Base-by-base conservation (phyloP, 1,140 invertebrate genomes). In the Leptestheria dahalacensis region DNA sequence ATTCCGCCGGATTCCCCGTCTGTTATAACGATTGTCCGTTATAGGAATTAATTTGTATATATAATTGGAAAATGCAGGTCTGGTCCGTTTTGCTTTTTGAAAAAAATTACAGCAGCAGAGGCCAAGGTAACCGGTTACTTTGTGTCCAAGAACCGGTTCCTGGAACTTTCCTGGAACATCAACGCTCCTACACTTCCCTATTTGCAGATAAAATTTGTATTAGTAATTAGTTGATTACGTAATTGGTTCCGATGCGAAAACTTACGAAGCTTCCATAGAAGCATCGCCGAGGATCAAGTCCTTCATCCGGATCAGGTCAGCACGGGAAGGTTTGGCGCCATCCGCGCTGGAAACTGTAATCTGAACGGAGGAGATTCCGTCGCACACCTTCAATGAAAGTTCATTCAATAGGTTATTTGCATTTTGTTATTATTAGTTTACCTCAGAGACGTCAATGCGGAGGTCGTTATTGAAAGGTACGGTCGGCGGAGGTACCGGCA, bases 231-330 rank as follows among this genome's bases (percentile, higher is more conserved):
- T 9, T 41, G 15, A 9, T 9, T 41, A 41, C 15, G 15, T 41
- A 41, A 9, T 9, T 41, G 6, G 15, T 41, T 41, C 15, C 33
- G 33, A 33, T 9, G 11, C 0, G 9, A 15, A 12, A 12, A 74
- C 74, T 74, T 72, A 78, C 76, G 75, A 77, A 26, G 75, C 74
- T 67, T 78, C 76, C 3, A 77, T 67, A 59, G 70, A 72, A 3
- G 71, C 71, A 60, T 72, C 75, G 48, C 70, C 69, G 20, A 78
- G 65, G 23, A 77, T 67, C 49, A 75, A 70, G 63, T 76, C 73
- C 62, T 74, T 74, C 68, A 77, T 72, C 58, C 69, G 68, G 20
- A 71, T 61, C 15, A 75, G 63, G 59, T 75, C 70, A 48, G 68
- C 64, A 63, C 67, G 69, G 28, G 66, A 67, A 25, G 67, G 65